Evolutionary conservation across 2,113 vertebrate genomes (phyloP), one percentile per base, ranked within the genome.

Genomic region (Bubo scandiacus): DNA sequence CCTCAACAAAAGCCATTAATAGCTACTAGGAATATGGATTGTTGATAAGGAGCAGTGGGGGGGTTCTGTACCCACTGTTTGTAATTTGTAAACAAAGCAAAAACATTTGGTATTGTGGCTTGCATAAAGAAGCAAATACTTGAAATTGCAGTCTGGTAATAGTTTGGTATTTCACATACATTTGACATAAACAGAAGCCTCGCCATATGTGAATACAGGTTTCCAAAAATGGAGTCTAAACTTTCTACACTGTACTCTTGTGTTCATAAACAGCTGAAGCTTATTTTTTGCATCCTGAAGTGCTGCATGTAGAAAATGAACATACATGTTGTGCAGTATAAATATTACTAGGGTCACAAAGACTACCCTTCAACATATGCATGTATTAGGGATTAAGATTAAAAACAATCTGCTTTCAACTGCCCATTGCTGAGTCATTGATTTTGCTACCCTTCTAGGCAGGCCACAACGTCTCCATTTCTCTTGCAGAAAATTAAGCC

Each of bases 401-500:
- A 87, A 87, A 89, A 7, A 2, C 75, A 85, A 82, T 86, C 95
- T 94, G 88, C n/a, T 87, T 93, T 86, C 70, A 83, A 2, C n/a
- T 87, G 92, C 71, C 74, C 40, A 5, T 38, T 94, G 95, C 92
- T 68, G 94, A 94, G 91, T 95, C 94, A 96, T 13, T 82, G 80
- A 45, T 40, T 89, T 94, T 85, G 52, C 67, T 87, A 22, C 82
- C 68, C 82, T 86, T 38, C 84, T 34, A 43, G 72, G 84, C 75
- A 79, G 79, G 54, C 75, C 10, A 15, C 63, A 68, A 3, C 9
- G 51, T 45, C 88, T 88, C 89, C 55, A 18, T 73, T 86, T 72
- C 91, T 90, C 71, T 68, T 87, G 77, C 70, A 97, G 91, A 81
- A 90, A 96, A 96, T 92, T 87, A 96, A 97, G 70, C 80, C 80